phyloP scores from a whole-genome alignment of 1,140 invertebrate species.

The Drosophila teissieri region DNA sequence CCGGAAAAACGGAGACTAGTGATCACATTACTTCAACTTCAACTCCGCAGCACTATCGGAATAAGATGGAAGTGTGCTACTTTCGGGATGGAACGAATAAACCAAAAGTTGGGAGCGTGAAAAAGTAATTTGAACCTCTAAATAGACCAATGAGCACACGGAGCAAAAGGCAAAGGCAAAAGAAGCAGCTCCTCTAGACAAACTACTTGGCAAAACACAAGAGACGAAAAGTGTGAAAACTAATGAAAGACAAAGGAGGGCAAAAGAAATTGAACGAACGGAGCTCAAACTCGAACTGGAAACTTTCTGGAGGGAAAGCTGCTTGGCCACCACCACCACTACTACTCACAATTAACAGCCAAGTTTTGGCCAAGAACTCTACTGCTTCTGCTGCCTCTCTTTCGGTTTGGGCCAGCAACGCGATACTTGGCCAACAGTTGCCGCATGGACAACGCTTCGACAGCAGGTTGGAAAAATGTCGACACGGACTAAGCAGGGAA shows the following conservation, averaged over 20 bases:
- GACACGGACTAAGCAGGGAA: conserved; percentile 24
- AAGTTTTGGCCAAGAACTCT: conserved; percentile 31
- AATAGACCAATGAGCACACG: conserved; percentile 64
- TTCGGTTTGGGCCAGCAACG: conserved; percentile 35
- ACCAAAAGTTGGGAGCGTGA: conserved; percentile 55
- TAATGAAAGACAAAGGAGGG: conserved; percentile 62
- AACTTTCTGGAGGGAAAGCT: conserved; percentile 33
- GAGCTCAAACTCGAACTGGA: conserved; percentile 56
- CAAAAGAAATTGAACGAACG: conserved; percentile 46
- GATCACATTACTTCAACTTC: conserved; percentile 50
- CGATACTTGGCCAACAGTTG: conserved; percentile 59
- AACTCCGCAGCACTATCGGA: conserved; percentile 10
- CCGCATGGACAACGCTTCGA: conserved; percentile 54
- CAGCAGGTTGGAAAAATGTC: conserved; percentile 63
- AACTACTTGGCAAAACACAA: conserved; percentile 58
- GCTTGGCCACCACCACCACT: no score
- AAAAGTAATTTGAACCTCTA: conserved; percentile 78
- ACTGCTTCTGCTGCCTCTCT: conserved; percentile 2
- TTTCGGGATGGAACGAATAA: conserved; percentile 22
- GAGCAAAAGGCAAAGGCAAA: conserved; percentile 17
- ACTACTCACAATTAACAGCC: conserved; percentile 67
- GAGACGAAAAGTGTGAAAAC: conserved; percentile 72
- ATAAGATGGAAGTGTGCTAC: conserved; percentile 39
- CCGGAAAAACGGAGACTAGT: conserved; percentile 36
- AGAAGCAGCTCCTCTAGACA: conserved; percentile 36